Conservation (phyloP, 2,113 vertebrate genomes). For the Bambusicola thoracicus region DNA sequence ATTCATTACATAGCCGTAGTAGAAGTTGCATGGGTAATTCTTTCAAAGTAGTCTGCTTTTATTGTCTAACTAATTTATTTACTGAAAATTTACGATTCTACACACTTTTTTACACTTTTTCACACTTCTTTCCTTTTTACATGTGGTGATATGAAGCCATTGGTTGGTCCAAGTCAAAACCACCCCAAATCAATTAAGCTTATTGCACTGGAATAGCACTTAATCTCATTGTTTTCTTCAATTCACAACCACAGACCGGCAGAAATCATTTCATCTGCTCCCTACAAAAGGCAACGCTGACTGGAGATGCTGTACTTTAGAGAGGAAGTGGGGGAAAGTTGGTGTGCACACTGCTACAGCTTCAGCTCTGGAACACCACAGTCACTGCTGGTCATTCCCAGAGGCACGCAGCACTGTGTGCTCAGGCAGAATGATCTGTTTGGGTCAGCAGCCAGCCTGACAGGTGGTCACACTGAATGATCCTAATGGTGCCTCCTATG, state of each 20-base stretch:
- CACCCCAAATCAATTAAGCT: background rate
- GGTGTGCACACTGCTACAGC: background rate
- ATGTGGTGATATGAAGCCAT: background rate
- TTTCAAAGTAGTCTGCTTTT: background rate
- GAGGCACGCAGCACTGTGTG: background rate
- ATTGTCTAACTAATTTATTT: background rate
- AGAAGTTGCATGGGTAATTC: background rate
- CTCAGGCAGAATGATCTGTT: background rate
- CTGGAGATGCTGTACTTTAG: background rate
- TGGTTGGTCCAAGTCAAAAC: background rate
- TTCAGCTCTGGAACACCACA: background rate
- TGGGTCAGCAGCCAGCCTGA: too few species aligned
- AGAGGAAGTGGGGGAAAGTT: background rate
- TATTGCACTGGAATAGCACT: rapidly evolving
- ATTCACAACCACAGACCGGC: background rate
- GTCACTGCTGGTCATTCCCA: background rate
- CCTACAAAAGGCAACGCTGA: background rate
- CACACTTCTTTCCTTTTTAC: background rate
- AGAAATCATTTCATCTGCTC: background rate
- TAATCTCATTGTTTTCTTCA: background rate
- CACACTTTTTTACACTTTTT: too few species aligned
- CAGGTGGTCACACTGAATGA: too few species aligned
- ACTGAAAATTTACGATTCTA: too few species aligned
- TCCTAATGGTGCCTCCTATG: background rate
- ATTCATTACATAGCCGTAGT: background rate